Evolutionary conservation across 2,113 vertebrate genomes (phyloP), one percentile per base, ranked within the genome.

Genomic region (Cinclus cinclus): DNA sequence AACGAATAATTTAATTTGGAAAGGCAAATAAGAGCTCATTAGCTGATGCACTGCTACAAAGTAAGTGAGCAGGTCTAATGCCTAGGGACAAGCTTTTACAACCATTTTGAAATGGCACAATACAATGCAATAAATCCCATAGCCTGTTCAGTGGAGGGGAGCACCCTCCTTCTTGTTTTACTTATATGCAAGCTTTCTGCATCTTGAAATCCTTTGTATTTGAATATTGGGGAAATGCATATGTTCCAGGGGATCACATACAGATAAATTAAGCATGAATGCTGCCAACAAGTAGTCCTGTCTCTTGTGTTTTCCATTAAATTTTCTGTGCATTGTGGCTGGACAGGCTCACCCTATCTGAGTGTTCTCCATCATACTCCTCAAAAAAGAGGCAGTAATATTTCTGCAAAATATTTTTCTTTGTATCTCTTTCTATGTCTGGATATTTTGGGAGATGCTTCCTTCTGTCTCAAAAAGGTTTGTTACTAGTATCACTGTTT

Each of bases 11-110:
- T 94, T 91, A 85, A 93, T 95, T 83, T 81, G 79, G 87, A 89
- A 92, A 95, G 92, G 83, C 92, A 96, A 96, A 92, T 94, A 89
- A 94, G 90, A 95, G 46, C 92, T 91, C 94, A 88, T 95, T 95
- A 87, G 84, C 81, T 88, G 95, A 83, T 77, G 79, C 47, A 30
- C 56, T 90, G 80, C 86, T 90, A 55, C 73, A 46, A 76, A 96
- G 76, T 70, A 49, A 92, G 76, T 24, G 85, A 94, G 49, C 86
- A 95, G 83, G 70, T 90, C 95, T 92, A 78, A 41, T 89, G 73
- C 83, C 89, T 91, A 41, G 47, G 73, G 91, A 92, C 80, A 95
- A 71, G 75, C 69, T 74, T 91, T 91, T 89, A 83, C 73, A 87
- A 47, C 47, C 46, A 46, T 92, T 94, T 96, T 84, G 80, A 89